These are phyloP conservation scores for Polypedilum vanderplanki DNA, from an alignment of 1,140 invertebrate species.

Conservation along the genomic window DNA sequence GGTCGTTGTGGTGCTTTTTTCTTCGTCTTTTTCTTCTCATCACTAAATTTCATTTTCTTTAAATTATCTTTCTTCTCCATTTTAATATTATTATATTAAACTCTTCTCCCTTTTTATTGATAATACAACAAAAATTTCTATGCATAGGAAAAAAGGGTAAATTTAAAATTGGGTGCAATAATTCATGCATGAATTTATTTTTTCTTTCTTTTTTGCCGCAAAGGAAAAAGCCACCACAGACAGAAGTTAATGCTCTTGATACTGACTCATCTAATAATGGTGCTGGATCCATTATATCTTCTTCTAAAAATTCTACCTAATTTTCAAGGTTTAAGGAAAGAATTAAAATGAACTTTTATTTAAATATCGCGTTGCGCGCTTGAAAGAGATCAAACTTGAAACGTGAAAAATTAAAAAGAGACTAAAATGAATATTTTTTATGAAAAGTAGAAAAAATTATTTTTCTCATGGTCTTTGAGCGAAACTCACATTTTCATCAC, in stretches of 20 bases:
- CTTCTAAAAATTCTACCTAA: background rate
- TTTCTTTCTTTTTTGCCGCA: background rate
- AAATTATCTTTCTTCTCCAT: background rate
- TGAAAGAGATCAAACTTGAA: slow-evolving; percentile 11
- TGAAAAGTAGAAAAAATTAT: background rate
- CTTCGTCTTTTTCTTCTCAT: slow-evolving; percentile 26
- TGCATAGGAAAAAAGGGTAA: too few species aligned
- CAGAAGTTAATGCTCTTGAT: background rate
- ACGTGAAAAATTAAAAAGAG: slow-evolving; percentile 21
- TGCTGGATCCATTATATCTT: background rate
- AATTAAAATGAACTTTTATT: too few species aligned
- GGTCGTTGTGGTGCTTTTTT: slow-evolving; percentile 23
- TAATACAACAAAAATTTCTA: background rate
- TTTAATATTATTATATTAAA: too few species aligned
- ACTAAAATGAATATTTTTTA: slow-evolving; percentile 7
- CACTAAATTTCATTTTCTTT: slow-evolving; percentile 27
- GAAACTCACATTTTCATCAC: slow-evolving; percentile 19
- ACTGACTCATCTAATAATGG: background rate
- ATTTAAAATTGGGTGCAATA: too few species aligned
- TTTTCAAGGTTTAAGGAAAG: background rate
- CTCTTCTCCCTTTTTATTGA: background rate
- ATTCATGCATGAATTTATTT: background rate
- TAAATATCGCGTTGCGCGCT: background rate
- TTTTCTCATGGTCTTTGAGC: slow-evolving; percentile 11
- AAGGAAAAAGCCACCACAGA: slow-evolving; percentile 8